phyloP scores from a whole-genome alignment of 2,888 invertebrate genomes.

The Xanthorhoe spadicearia region DNA sequence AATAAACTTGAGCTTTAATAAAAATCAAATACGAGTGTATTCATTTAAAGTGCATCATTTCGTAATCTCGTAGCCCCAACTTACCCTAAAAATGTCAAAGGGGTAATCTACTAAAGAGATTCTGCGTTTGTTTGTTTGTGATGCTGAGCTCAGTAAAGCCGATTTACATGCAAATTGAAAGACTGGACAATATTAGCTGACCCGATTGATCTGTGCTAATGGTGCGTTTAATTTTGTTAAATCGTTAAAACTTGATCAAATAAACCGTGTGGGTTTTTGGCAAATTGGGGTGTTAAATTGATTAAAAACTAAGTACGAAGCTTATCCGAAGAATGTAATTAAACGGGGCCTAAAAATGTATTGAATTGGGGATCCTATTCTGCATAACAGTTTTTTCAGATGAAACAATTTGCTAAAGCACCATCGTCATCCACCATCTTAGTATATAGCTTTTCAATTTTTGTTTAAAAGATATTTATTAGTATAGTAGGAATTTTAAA shows the following conservation, averaged over 20 bases:
- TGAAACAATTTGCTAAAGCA: neutral
- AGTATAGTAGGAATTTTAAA: too few species aligned
- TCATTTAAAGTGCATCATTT: too few species aligned
- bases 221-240: constrained; percentile 11
- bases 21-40: too few species aligned
- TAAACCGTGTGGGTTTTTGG: neutral
- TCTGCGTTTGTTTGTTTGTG: neutral
- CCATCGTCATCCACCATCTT: too few species aligned
- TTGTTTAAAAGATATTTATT: too few species aligned
- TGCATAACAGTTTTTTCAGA: neutral
- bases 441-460: too few species aligned
- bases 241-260: constrained; percentile 11
- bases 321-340: neutral
- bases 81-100: neutral
- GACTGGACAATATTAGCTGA: constrained; percentile 49
- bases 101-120: neutral
- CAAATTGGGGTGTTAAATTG: neutral
- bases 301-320: neutral
- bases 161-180: constrained; percentile 52
- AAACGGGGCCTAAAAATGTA: neutral
- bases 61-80: too few species aligned
- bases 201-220: constrained; percentile 37
- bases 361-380: neutral
- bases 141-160: constrained; percentile 8
- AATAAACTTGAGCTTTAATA: too few species aligned